These are phyloP conservation scores for Hapalemur alaotrensis DNA, from an alignment of 2,797 vertebrate species.

Conservation along the genomic window DNA sequence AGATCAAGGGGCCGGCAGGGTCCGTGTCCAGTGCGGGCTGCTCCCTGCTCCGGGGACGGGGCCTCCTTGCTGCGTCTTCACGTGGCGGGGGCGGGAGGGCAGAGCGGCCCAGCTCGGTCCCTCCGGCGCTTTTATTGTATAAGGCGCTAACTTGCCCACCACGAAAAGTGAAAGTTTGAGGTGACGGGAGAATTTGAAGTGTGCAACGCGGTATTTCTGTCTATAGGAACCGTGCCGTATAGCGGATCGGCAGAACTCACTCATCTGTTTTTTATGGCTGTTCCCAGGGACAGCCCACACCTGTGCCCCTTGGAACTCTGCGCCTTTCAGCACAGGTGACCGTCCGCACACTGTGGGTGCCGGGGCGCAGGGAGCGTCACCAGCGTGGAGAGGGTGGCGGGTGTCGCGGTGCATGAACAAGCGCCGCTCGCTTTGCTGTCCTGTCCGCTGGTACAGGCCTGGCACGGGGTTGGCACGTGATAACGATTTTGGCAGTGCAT, in stretches of 20 bases:
- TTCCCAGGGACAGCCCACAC: not conserved
- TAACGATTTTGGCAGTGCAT: not conserved
- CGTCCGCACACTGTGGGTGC: rapidly evolving
- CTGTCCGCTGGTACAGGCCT: not conserved
- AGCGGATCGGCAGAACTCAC: not conserved
- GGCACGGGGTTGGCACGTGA: not conserved
- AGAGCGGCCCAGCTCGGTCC: not conserved
- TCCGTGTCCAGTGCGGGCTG: too few relatives aligned
- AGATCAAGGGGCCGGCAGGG: not conserved
- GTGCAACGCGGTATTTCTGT: not conserved
- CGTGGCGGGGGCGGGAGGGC: not conserved
- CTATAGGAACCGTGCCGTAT: not conserved
- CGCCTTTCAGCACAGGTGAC: too few relatives aligned
- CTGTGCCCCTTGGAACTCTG: not conserved
- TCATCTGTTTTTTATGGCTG: not conserved
- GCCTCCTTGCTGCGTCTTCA: not conserved
- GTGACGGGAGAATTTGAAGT: too few relatives aligned
- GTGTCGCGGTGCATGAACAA: too few relatives aligned
- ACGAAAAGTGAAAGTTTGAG: not conserved
- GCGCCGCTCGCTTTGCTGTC: not conserved
- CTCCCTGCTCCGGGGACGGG: not conserved
- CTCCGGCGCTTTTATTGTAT: too few relatives aligned
- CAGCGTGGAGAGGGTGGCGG: not conserved
- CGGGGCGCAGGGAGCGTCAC: not conserved
- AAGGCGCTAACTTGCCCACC: not conserved